phyloP scores from a whole-genome alignment of 2,888 invertebrate species.

The Lydus trimaculatus region DNA sequence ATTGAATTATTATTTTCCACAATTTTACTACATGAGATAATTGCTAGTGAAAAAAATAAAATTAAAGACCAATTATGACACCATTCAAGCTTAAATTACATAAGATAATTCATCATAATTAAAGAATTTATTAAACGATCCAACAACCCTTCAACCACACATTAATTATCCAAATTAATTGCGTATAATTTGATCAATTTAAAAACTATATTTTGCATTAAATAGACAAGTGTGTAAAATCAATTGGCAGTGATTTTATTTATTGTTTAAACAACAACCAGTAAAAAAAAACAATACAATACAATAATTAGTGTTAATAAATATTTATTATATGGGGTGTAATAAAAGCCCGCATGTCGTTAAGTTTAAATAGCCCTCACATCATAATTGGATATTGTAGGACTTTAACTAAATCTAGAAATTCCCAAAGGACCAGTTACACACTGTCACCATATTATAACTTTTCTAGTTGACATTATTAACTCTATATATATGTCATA shows the following conservation, averaged over 20 bases:
- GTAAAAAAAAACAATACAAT: conserved; percentile 16
- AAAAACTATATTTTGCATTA: conserved; percentile 15
- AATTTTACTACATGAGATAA: too few relatives aligned
- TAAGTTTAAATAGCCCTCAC: conserved; percentile 44
- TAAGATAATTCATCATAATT: conserved; percentile 36
- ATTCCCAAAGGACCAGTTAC: conserved; percentile 42
- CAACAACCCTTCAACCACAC: neutral
- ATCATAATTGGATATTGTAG: conserved; percentile 33
- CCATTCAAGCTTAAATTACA: too few relatives aligned
- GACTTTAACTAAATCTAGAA: conserved; percentile 25
- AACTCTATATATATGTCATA: conserved; percentile 44
- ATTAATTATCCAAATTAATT: neutral
- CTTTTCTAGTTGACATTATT: conserved; percentile 44
- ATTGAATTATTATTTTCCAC: too few relatives aligned
- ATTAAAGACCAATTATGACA: too few relatives aligned
- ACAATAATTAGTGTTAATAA: conserved; percentile 22
- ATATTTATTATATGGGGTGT: conserved; percentile 36
- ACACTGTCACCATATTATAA: conserved; percentile 40
- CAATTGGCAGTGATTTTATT: conserved; percentile 19
- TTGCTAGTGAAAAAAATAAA: too few relatives aligned
- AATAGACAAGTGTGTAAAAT: conserved; percentile 6
- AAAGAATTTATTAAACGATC: neutral
- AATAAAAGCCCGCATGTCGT: conserved; percentile 44
- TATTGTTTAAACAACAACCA: neutral
- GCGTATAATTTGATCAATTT: conserved; percentile 14